Base-by-base conservation (phyloP, 2,113 vertebrate genomes). In the Tenrec ecaudatus region DNA sequence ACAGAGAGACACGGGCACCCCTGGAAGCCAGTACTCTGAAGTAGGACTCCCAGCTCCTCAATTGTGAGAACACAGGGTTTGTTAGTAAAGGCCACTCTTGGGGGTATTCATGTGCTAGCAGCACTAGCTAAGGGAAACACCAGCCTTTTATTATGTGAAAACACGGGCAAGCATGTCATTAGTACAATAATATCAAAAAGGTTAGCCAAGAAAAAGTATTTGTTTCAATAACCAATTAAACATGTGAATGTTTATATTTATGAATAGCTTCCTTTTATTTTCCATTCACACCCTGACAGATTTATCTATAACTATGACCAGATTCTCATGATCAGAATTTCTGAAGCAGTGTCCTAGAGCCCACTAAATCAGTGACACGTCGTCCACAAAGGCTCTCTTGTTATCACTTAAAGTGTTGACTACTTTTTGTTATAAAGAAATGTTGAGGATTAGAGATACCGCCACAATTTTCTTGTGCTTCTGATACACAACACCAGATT, bases 371-470 rank as follows among this genome's bases (percentile, higher is more conserved):
- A 57, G 12, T 53, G 6, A 53, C 9, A 53, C 47, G 5, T 91
- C 62, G 3, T 47, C 20, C 60, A 71, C 95, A 88, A 62, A 0
- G 20, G 4, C 0, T 73, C 62, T 53, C 0, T 78, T 80, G 94
- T 75, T 85, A 66, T 66, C 9, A 85, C 25, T 1, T 93, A 40
- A 53, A 85, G 16, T n/a, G 89, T 91, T n/a, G 94, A 15, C 58
- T 3, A 0, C 0, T 23, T 90, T 92, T 95, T 90, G 4, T 29
- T 89, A 88, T 3, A 91, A 33, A 85, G 57, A 82, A 80, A 87
- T 15, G 53, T 83, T 92, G 73, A 92, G 6, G 1, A 89, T 84
- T 93, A 43, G 31, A 92, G 79, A 86, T 76, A 80, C 3, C 82
- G 86, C 60, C 19, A 20, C 27, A 62, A 0, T 33, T 79, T 95